Percentiles rank a stretch among this genome's conserved stretches.
These are phyloP conservation scores for Pipra filicauda DNA, from an alignment of 2,113 vertebrate genomes.

Conservation along the genomic window DNA sequence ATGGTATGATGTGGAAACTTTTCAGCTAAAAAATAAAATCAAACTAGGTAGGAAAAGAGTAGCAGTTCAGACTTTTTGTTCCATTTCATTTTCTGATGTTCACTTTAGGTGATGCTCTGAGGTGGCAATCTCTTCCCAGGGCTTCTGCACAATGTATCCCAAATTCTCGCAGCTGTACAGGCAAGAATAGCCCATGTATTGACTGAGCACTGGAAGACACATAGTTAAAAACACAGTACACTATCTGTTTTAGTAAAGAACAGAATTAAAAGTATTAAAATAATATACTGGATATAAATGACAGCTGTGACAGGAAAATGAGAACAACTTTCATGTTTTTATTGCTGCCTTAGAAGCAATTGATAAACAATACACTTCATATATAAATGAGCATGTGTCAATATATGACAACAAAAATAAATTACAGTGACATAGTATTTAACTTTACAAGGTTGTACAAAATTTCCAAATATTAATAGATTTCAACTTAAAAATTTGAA, in stretches of 20 bases:
- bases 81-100: neutral
- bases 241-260: neutral
- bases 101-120: neutral
- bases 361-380: constrained; percentile 76
- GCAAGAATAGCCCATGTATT: neutral
- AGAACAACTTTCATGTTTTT: constrained; percentile 72
- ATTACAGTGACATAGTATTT: constrained; percentile 72
- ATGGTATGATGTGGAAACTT: neutral
- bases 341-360: constrained; percentile 76
- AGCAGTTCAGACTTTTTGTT: neutral
- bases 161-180: neutral
- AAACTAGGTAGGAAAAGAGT: neutral
- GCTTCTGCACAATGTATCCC: neutral
- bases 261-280: neutral
- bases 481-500: constrained; percentile 71
- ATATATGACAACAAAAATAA: constrained; percentile 75
- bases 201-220: neutral
- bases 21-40: neutral
- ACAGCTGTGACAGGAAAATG: constrained; percentile 27
- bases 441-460: constrained; percentile 75
- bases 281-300: neutral
- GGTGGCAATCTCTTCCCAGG: neutral
- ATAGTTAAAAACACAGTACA: neutral
- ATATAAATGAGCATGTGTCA: constrained; percentile 75
- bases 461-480: constrained; percentile 72